These are phyloP conservation scores for Papilio elwesi DNA, from an alignment of 2,888 invertebrate species.

Conservation along the genomic window DNA sequence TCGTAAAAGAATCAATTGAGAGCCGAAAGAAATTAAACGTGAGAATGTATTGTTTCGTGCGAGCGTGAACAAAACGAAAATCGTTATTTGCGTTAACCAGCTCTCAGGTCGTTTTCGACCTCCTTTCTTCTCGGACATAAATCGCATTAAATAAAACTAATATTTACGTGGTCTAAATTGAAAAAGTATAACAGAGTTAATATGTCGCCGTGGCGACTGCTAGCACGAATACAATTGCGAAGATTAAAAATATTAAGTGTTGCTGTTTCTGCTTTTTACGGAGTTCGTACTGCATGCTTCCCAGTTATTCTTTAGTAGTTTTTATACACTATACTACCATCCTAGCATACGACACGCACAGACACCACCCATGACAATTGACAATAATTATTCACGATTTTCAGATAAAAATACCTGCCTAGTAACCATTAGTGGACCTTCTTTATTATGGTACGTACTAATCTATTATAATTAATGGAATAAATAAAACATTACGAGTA, in stretches of 20 bases:
- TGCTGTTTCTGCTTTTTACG: neutral
- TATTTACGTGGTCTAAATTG: conserved; percentile 74
- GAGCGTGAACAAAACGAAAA: conserved; percentile 79
- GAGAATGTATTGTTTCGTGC: conserved; percentile 83
- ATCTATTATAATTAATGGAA: no score
- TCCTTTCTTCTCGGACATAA: conserved; percentile 79
- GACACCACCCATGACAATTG: no score
- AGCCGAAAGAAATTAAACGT: conserved; percentile 83
- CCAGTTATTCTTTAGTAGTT: no score
- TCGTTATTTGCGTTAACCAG: conserved; percentile 77
- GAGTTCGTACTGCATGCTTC: no score
- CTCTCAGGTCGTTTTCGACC: conserved; percentile 81
- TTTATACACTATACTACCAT: no score
- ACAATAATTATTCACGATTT: no score
- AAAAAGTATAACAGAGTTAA: conserved; percentile 54
- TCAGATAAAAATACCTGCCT: no score
- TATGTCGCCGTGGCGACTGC: conserved; percentile 16
- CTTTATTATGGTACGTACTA: no score
- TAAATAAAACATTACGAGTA: no score
- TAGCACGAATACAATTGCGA: conserved; percentile 3
- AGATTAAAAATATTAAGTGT: conserved; percentile 18
- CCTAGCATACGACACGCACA: no score
- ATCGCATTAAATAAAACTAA: conserved; percentile 78
- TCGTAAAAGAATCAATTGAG: conserved; percentile 83
- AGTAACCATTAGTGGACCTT: no score